These are phyloP conservation scores for Cotesia congregata DNA, from an alignment of 2,888 invertebrate species.

Conservation along the genomic window DNA sequence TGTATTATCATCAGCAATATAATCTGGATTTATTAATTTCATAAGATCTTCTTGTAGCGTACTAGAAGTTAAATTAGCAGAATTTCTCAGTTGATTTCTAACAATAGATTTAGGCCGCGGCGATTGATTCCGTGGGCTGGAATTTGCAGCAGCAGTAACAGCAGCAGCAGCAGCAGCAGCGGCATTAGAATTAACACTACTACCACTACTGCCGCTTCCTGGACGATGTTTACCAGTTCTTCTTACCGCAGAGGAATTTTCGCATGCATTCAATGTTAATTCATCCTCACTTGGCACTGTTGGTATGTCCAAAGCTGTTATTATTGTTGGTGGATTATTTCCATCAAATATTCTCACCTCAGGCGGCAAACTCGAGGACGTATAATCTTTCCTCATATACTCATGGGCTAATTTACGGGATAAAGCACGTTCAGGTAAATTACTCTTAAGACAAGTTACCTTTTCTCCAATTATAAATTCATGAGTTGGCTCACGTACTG, in stretches of 20 bases:
- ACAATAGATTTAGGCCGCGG: conserved; percentile 76
- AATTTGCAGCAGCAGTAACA: conserved; percentile 69
- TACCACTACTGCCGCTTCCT: conserved; percentile 62
- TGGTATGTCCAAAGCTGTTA: conserved; percentile 60
- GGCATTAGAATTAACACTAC: conserved; percentile 50
- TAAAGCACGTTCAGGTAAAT: conserved; percentile 68
- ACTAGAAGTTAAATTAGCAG: conserved; percentile 75
- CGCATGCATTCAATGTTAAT: conserved; percentile 72
- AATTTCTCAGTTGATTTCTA: conserved; percentile 74
- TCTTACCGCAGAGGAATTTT: conserved; percentile 72
- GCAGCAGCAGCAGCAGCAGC: conserved; percentile 67
- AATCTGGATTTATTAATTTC: conserved; percentile 87
- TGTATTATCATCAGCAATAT: conserved; percentile 65
- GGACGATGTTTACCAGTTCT: conserved; percentile 70
- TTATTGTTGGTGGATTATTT: conserved; percentile 71
- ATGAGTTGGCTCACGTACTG: conserved; percentile 59
- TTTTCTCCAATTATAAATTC: conserved; percentile 71
- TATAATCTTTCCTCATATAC: conserved; percentile 65
- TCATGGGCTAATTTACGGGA: conserved; percentile 71
- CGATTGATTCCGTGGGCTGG: conserved; percentile 75
- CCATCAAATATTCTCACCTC: conserved; percentile 70
- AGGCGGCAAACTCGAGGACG: conserved; percentile 67
- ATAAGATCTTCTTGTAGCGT: conserved; percentile 88
- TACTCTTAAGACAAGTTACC: conserved; percentile 68
- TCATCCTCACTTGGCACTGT: conserved; percentile 73